Conservation (phyloP, 2,113 vertebrate species). For the Zosterops pallidus region DNA sequence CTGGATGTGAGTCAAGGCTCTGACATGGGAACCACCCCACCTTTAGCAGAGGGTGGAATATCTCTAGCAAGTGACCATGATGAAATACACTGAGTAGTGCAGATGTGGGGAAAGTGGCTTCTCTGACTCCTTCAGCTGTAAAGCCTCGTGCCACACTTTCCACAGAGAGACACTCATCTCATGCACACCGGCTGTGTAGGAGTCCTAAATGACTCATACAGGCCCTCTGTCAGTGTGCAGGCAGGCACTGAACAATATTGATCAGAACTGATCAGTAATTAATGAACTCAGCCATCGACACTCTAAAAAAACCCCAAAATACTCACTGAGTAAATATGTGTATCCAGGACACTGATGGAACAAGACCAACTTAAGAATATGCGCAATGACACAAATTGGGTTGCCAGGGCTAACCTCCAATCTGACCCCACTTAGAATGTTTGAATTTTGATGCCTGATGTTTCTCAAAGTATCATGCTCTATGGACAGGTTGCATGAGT, state of each 20-base stretch:
- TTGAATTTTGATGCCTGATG: neutral
- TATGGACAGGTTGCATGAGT: neutral
- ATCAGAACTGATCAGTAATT: neutral
- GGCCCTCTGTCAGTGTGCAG: neutral
- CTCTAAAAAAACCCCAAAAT: neutral
- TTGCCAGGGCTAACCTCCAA: neutral
- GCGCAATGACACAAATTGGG: neutral
- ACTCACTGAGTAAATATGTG: neutral
- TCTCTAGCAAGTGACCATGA: neutral
- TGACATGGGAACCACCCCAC: neutral
- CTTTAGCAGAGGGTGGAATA: neutral
- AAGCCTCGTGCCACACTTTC: neutral
- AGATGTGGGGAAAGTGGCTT: neutral
- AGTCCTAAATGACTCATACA: neutral
- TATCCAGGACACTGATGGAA: neutral
- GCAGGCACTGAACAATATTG: neutral
- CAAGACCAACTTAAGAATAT: neutral
- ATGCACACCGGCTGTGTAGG: neutral
- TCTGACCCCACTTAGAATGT: neutral
- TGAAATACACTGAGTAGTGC: neutral
- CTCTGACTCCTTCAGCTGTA: neutral
- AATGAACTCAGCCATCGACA: neutral
- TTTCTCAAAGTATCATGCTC: neutral
- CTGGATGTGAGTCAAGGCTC: neutral
- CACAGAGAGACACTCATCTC: conserved; percentile 2